Percentiles rank a stretch among this genome's conserved stretches.
Conservation (phyloP, 2,797 vertebrate genomes). For the Austrolebias charrua region DNA sequence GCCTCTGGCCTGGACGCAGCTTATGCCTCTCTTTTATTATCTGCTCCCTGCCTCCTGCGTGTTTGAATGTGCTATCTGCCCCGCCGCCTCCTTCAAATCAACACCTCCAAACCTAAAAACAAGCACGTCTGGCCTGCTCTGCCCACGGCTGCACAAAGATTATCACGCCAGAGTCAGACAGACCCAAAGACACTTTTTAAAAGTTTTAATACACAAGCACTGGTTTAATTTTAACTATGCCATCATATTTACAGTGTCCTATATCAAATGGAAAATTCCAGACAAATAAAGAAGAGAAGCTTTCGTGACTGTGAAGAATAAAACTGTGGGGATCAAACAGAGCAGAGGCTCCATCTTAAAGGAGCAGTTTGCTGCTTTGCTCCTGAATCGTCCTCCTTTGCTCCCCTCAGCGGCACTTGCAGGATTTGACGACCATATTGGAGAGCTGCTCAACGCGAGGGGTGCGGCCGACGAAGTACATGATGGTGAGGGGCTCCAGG, state of each 20-base stretch:
- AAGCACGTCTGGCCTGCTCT: slow-evolving; percentile 40
- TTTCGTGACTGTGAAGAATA: slow-evolving; percentile 43
- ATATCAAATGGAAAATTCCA: slow-evolving; percentile 50
- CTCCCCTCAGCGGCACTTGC: slow-evolving; percentile 80
- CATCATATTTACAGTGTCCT: slow-evolving; percentile 63
- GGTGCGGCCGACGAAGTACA: slow-evolving; percentile 82
- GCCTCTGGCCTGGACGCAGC: slow-evolving; percentile 66
- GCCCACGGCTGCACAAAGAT: slow-evolving; percentile 14
- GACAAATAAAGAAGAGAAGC: slow-evolving; percentile 23
- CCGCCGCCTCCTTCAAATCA: slow-evolving; percentile 53
- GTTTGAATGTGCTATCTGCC: slow-evolving; percentile 53
- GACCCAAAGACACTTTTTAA: slow-evolving; percentile 19
- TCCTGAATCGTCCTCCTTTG: slow-evolving; percentile 26
- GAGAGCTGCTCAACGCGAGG: slow-evolving; percentile 85
- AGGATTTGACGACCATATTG: slow-evolving; percentile 86
- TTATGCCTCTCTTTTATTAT: slow-evolving; percentile 54
- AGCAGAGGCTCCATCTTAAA: slow-evolving; percentile 41
- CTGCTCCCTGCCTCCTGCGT: slow-evolving; percentile 40
- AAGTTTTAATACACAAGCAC: slow-evolving; percentile 49
- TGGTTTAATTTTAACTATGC: slow-evolving; percentile 60
- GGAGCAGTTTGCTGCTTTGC: slow-evolving; percentile 30
- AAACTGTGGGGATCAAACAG: slow-evolving; percentile 43
- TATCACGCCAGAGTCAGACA: slow-evolving; percentile 9
- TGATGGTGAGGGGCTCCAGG: slow-evolving; percentile 85
- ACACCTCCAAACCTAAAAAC: slow-evolving; percentile 60